Conservation (phyloP, 2,797 vertebrate species). For the Oryzias sinensis region DNA sequence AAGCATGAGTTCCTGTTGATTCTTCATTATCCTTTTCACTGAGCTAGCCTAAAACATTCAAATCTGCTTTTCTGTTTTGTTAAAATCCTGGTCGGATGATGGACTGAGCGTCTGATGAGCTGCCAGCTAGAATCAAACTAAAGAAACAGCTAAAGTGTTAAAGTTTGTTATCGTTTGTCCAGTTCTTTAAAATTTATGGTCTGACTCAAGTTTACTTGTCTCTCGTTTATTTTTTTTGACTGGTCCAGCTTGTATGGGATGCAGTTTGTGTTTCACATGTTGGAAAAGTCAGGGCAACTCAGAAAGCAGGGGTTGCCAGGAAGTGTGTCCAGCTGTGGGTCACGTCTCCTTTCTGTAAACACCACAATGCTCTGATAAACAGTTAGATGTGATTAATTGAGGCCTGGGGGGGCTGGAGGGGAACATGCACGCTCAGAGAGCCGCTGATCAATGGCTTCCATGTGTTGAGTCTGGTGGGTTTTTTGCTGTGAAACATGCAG, state of each 20-base stretch:
- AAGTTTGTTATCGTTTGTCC: too few species aligned
- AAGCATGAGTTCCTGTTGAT: too few species aligned
- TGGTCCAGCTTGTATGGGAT: too few species aligned
- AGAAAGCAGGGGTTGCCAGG: constrained; percentile 1
- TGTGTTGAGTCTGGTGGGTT: constrained; percentile 7
- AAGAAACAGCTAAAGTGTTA: background rate
- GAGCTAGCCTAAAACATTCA: too few species aligned
- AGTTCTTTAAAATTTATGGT: too few species aligned
- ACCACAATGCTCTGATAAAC: constrained; percentile 19
- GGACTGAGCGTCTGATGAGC: background rate
- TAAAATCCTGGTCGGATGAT: too few species aligned
- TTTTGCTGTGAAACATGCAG: background rate
- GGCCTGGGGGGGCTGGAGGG: constrained; percentile 11
- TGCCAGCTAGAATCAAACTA: background rate
- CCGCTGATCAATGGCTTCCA: constrained; percentile 22
- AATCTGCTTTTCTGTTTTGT: too few species aligned
- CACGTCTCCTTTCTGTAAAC: constrained; percentile 21
- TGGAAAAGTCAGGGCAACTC: background rate
- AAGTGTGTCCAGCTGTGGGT: constrained; percentile 25
- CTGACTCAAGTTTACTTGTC: too few species aligned
- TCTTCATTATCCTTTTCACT: too few species aligned
- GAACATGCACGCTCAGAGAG: background rate
- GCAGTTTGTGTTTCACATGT: too few species aligned
- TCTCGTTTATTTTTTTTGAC: too few species aligned
- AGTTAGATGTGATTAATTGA: constrained; percentile 27